Evolutionary conservation across 2,113 vertebrate genomes (phyloP), one percentile per base, ranked within the genome.

Genomic region (Gorsachius goisagi): DNA sequence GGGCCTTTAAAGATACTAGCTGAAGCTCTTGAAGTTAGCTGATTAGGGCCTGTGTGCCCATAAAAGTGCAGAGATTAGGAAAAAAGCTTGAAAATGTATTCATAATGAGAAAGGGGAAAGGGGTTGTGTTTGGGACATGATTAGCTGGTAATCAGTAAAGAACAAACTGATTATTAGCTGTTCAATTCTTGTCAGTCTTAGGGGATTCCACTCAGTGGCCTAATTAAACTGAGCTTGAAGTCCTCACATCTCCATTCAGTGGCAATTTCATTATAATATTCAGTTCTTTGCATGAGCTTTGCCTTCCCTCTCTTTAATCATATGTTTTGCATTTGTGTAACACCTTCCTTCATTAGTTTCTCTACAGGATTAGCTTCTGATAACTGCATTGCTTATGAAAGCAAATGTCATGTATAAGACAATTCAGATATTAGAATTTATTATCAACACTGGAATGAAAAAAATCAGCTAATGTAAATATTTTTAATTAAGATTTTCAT

Each of bases 141-240:
- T 99, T 99, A 99, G 98, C 97, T 98, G 89, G 98, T 99, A 99
- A 99, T 99, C 99, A 99, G 98, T 96, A 98, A 98, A 98, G 98
- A 98, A 98, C 98, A 98, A 99, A 98, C 98, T 99, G 98, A 99
- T 99, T 98, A 99, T 99, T 98, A 99, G 98, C 98, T 98, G 97
- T 98, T 98, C 98, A 98, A 92, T 98, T 98, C 98, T 98, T 98
- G 95, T 98, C 97, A 96, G 98, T 98, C 98, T 99, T 98, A 95
- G 90, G 98, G 98, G 98, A 98, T 98, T 99, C 98, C 97, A 98
- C 93, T 98, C 97, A 96, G 97, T 98, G 97, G 90, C 96, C 98
- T 99, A 99, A 99, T 99, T 99, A 98, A 98, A 98, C 97, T 89
- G 94, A 97, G 97, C 94, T 96, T 95, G 97, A 97, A 98, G 98